Evolutionary conservation across 2,113 vertebrate species (phyloP).

Genomic region (Donacobius atricapilla): DNA sequence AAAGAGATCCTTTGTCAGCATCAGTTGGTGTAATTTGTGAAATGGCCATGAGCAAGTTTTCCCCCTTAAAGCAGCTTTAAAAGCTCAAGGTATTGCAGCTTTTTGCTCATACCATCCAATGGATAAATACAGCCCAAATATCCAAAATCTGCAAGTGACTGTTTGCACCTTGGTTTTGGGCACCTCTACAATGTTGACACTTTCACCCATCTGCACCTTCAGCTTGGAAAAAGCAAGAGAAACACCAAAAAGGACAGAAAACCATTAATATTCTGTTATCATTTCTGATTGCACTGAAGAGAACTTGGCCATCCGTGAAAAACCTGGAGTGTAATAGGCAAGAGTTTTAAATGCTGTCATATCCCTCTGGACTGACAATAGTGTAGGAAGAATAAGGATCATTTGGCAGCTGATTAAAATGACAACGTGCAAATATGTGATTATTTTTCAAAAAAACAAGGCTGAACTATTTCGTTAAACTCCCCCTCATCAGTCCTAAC

Average conservation of each 20-base stretch:
- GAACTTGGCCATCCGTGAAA: not conserved
- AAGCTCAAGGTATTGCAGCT: not conserved
- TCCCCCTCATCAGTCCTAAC: not conserved
- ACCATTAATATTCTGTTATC: not conserved
- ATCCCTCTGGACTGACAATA: not conserved
- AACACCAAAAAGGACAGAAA: not conserved
- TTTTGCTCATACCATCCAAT: not conserved
- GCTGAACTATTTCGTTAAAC: not conserved
- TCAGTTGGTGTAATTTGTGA: not conserved
- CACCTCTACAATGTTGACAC: not conserved
- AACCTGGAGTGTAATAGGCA: not conserved
- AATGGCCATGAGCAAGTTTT: not conserved
- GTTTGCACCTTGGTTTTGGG: not conserved
- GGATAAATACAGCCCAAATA: not conserved
- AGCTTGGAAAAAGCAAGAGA: not conserved
- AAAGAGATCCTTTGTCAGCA: constrained; percentile 30
- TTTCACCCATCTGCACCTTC: not conserved
- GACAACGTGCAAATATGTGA: not conserved
- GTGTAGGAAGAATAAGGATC: not conserved
- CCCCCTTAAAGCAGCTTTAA: not conserved
- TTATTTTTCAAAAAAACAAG: not conserved
- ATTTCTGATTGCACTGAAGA: not conserved
- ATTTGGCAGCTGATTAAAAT: not conserved
- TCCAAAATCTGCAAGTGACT: not conserved
- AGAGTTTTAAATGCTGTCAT: not conserved